phyloP scores from a whole-genome alignment of 2,888 invertebrate genomes.

The Dasysyrphus albostriatus region DNA sequence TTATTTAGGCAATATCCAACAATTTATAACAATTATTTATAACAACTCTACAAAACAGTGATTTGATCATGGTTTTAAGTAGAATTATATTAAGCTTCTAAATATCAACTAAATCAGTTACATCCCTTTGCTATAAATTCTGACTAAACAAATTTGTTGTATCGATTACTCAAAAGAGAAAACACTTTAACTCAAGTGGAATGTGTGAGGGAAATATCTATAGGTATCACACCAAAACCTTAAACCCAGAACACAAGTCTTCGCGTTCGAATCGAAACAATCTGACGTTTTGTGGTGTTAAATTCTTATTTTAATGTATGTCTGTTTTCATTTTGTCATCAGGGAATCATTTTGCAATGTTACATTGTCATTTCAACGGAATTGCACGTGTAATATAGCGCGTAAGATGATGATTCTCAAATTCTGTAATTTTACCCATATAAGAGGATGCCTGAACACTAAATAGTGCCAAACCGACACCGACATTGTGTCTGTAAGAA shows the following conservation, averaged over 20 bases:
- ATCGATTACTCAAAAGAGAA: too few species aligned
- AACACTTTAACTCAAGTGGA: constrained; percentile 3
- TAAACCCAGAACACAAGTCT: background rate
- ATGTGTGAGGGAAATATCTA: background rate
- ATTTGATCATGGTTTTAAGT: too few species aligned
- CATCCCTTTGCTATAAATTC: too few species aligned
- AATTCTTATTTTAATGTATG: constrained; percentile 11
- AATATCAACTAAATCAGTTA: too few species aligned
- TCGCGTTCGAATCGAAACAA: background rate
- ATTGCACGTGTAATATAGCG: background rate
- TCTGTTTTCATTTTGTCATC: background rate
- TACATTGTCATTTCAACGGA: background rate
- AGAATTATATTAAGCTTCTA: too few species aligned
- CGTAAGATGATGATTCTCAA: constrained; percentile 4
- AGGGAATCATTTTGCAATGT: background rate
- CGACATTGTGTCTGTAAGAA: constrained; percentile 10
- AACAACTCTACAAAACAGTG: too few species aligned
- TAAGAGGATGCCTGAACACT: constrained; percentile 6
- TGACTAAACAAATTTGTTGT: too few species aligned
- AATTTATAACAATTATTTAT: too few species aligned
- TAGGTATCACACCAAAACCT: background rate
- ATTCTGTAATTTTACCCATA: constrained; percentile 18
- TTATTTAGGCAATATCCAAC: too few species aligned
- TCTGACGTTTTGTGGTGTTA: constrained; percentile 22
- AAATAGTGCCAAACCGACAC: constrained; percentile 12